phyloP scores from a whole-genome alignment of 2,113 vertebrate species.

The Tragelaphus buxtoni region DNA sequence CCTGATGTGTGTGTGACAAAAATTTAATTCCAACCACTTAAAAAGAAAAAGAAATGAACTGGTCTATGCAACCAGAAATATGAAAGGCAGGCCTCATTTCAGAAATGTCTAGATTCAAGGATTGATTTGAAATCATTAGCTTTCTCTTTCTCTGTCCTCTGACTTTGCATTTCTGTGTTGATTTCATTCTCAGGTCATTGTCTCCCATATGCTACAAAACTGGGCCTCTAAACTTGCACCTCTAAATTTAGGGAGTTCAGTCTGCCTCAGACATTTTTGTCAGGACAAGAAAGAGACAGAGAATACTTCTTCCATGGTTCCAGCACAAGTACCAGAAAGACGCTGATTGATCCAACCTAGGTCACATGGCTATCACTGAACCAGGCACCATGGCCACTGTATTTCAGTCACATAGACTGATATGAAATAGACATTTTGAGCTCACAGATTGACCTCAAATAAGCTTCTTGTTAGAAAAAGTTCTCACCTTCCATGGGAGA shows the following conservation, averaged over 20 bases:
- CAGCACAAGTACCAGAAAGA: not conserved
- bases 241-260: not conserved
- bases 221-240: not conserved
- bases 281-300: not conserved
- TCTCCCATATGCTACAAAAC: not conserved
- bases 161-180: not conserved
- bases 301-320: not conserved
- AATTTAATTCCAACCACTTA: not conserved
- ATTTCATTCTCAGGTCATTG: not conserved
- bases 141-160: not conserved
- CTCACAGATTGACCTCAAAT: not conserved
- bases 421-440: not conserved
- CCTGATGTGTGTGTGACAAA: constrained; percentile 12
- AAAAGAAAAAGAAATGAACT: not conserved
- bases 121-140: not conserved
- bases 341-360: not conserved
- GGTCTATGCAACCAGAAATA: not conserved
- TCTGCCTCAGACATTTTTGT: not conserved
- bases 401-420: not conserved
- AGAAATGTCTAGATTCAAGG: not conserved
- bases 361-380: not conserved
- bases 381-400: not conserved
- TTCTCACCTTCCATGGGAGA: not conserved
- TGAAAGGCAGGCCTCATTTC: not conserved
- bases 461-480: not conserved